Evolutionary conservation across 2,797 vertebrate genomes (phyloP).

Genomic region (Denticeps clupeoides): DNA sequence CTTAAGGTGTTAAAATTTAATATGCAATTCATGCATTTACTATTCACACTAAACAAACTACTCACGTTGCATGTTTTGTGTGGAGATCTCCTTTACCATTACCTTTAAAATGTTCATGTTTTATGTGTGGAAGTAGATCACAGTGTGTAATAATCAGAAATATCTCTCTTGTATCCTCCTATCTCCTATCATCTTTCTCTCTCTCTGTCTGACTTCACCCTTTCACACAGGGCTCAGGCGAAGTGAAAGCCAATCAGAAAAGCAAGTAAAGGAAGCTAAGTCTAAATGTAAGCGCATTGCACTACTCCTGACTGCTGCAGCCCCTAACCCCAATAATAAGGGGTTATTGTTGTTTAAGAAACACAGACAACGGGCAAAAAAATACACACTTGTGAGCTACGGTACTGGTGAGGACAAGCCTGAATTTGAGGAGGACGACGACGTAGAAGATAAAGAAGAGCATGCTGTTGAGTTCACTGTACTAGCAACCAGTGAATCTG

Average conservation of each 20-base stretch:
- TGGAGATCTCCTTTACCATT: slow-evolving; percentile 6
- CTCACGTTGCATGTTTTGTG: slow-evolving; percentile 15
- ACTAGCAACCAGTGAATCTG: slow-evolving; percentile 64
- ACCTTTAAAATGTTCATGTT: slow-evolving; percentile 39
- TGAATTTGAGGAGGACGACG: slow-evolving; percentile 53
- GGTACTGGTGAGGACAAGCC: slow-evolving; percentile 82
- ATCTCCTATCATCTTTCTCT: slow-evolving; percentile 6
- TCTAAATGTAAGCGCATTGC: slow-evolving; percentile 98
- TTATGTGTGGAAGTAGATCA: slow-evolving; percentile 14
- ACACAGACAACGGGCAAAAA: slow-evolving; percentile 85
- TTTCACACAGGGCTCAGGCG: slow-evolving; percentile 74
- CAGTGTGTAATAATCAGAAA: slow-evolving; percentile 16
- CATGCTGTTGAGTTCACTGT: slow-evolving; percentile 69
- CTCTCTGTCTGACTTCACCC: slow-evolving; percentile 1
- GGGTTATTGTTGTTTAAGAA: slow-evolving; percentile 99
- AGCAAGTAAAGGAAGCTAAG: slow-evolving; percentile 94
- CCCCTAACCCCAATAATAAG: slow-evolving; percentile 87
- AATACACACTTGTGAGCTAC: slow-evolving; percentile 96
- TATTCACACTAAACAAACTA: too few relatives aligned
- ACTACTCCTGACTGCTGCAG: slow-evolving; percentile 77
- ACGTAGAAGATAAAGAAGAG: slow-evolving; percentile 51
- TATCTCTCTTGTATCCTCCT: slow-evolving; percentile 4
- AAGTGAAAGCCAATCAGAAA: slow-evolving; percentile 90
- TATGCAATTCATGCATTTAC: too few relatives aligned
- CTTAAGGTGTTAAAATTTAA: too few relatives aligned